phyloP scores from a whole-genome alignment of 2,888 invertebrate species.

The Therioaphis trifolii region DNA sequence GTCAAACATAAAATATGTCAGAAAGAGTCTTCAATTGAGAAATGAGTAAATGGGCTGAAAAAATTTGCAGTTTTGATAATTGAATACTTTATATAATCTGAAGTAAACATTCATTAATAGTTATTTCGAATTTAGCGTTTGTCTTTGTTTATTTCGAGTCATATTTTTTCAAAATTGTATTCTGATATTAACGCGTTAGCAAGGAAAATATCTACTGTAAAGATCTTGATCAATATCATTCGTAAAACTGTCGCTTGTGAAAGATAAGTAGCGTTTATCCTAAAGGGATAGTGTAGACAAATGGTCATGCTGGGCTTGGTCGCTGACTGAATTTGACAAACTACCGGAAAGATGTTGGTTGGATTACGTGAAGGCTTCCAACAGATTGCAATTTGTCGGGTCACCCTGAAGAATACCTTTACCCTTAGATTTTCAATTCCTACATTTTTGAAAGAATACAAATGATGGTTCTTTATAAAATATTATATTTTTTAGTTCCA shows the following conservation, averaged over 20 bases:
- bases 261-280: not conserved
- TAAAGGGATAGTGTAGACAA: not conserved
- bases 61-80: not conserved
- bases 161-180: not conserved
- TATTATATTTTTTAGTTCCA: not conserved
- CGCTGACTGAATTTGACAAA: conserved; percentile 30
- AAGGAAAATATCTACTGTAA: not conserved
- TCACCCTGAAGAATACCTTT: conserved; percentile 4
- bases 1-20: not conserved
- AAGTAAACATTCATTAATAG: conserved; percentile 5
- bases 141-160: not conserved
- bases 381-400: conserved; percentile 40
- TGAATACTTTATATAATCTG: not conserved
- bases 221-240: conserved; percentile 17
- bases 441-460: conserved; percentile 13
- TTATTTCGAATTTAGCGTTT: not conserved
- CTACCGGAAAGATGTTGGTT: not conserved
- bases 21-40: not conserved
- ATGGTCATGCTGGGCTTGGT: not conserved
- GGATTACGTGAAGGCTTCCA: conserved; percentile 21
- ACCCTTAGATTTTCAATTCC: not conserved
- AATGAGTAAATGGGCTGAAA: not conserved
- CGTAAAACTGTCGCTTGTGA: conserved; percentile 6
- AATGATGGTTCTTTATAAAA: not conserved
- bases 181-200: not conserved